Evolutionary conservation across 1,140 invertebrate species (phyloP).

Genomic region (Tigriopus japonicus): DNA sequence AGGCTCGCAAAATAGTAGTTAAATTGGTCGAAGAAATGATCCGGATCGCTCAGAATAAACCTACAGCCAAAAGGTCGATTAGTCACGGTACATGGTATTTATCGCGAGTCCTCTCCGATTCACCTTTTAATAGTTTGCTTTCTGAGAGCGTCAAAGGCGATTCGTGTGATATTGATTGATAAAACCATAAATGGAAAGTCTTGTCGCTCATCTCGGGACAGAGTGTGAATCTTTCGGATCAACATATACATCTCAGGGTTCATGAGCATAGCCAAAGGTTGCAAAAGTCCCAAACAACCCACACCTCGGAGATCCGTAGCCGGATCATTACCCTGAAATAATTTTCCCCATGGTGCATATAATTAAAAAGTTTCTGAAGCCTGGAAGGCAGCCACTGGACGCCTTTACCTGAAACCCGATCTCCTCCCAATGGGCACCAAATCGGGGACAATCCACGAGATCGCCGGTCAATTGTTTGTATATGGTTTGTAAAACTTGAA

Average conservation of each 20-base stretch:
- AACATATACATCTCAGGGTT: slow-evolving; percentile 25
- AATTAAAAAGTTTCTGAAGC: background rate
- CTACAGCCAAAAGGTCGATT: too few relatives aligned
- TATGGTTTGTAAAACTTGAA: slow-evolving; percentile 31
- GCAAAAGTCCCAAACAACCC: slow-evolving; percentile 33
- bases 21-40: too few relatives aligned
- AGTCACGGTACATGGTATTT: too few relatives aligned
- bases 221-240: slow-evolving; percentile 28
- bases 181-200: slow-evolving; percentile 38
- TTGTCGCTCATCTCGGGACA: slow-evolving; percentile 32
- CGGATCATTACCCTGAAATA: slow-evolving; percentile 32
- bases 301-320: slow-evolving; percentile 35
- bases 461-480: slow-evolving; percentile 32
- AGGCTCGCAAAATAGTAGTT: too few relatives aligned
- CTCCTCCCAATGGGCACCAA: slow-evolving; percentile 36
- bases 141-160: slow-evolving; percentile 31
- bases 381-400: background rate
- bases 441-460: slow-evolving; percentile 28
- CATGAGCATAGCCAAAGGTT: slow-evolving; percentile 29
- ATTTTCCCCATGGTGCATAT: background rate
- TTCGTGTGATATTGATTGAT: slow-evolving; percentile 35
- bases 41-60: too few relatives aligned
- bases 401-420: slow-evolving; percentile 36
- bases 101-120: too few relatives aligned
- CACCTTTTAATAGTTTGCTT: too few relatives aligned